Percentiles rank a stretch among this genome's conserved stretches.
phyloP scores from a whole-genome alignment of 2,888 invertebrate species.

The Ypsolopha scabrella region DNA sequence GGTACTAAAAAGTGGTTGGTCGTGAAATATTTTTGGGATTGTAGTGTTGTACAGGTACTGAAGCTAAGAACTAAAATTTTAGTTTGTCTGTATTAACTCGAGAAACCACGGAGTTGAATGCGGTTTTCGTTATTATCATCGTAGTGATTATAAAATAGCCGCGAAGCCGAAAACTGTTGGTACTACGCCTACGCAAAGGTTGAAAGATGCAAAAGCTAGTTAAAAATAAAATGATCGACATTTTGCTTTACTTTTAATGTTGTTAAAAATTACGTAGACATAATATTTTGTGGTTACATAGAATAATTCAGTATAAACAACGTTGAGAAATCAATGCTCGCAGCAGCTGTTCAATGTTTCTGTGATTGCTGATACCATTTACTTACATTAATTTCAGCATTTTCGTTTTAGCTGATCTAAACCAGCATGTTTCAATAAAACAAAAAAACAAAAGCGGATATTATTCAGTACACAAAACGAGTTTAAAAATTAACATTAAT shows the following conservation, averaged over 20 bases:
- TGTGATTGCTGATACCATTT: slow-evolving; percentile 45
- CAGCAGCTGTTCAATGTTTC: slow-evolving; percentile 40
- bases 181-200: too few relatives aligned
- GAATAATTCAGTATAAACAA: slow-evolving; percentile 65
- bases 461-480: slow-evolving; percentile 40
- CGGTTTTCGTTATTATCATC: too few relatives aligned
- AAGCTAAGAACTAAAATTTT: too few relatives aligned
- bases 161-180: too few relatives aligned
- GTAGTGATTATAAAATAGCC: too few relatives aligned
- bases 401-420: slow-evolving; percentile 17
- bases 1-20: too few relatives aligned
- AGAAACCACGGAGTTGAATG: too few relatives aligned
- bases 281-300: slow-evolving; percentile 68
- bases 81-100: too few relatives aligned
- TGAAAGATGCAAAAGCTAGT: too few relatives aligned
- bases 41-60: too few relatives aligned
- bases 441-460: slow-evolving; percentile 43
- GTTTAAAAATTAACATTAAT: slow-evolving; percentile 33
- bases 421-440: slow-evolving; percentile 29
- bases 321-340: slow-evolving; percentile 48
- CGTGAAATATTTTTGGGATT: too few relatives aligned
- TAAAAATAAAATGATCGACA: background rate
- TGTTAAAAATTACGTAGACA: slow-evolving; percentile 62
- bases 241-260: slow-evolving; percentile 3
- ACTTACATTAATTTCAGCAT: slow-evolving; percentile 39